These are phyloP conservation scores for Selenia dentaria DNA, from an alignment of 2,888 invertebrate genomes.

Conservation along the genomic window DNA sequence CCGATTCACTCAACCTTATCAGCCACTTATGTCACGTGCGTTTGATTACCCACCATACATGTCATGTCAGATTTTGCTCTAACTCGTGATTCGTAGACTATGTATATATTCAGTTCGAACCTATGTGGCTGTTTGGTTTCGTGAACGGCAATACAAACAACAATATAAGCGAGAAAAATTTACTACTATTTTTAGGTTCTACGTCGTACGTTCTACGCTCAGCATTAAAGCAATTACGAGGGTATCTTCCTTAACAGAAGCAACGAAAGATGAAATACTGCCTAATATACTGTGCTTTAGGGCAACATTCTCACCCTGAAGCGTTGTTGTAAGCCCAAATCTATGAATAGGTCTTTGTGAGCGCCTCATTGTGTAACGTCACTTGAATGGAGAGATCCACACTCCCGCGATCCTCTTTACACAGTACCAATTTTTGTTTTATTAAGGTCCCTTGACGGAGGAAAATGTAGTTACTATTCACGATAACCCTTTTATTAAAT, in stretches of 20 bases:
- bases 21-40: neutral
- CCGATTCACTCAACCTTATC: neutral
- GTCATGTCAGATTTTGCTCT: neutral
- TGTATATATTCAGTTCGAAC: too few species aligned
- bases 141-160: too few species aligned
- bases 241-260: too few species aligned
- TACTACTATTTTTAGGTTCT: too few species aligned
- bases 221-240: too few species aligned
- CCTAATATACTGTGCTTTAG: constrained; percentile 11
- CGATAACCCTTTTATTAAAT: constrained; percentile 33
- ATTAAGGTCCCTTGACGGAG: constrained; percentile 35
- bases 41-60: too few species aligned
- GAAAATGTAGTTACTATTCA: constrained; percentile 24
- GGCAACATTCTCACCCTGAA: constrained; percentile 20
- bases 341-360: constrained; percentile 57
- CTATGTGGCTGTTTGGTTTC: too few species aligned
- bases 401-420: constrained; percentile 43
- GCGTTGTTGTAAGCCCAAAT: constrained; percentile 47
- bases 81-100: constrained; percentile 1
- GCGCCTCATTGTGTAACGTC: constrained; percentile 50
- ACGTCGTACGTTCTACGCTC: too few species aligned
- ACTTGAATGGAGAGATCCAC: constrained; percentile 46
- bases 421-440: constrained; percentile 47
- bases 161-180: too few species aligned
- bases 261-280: constrained; percentile 5